These are phyloP conservation scores for Echinometra lucunter DNA, from an alignment of 53 echinoderm and acorn worm species.

Conservation along the genomic window DNA sequence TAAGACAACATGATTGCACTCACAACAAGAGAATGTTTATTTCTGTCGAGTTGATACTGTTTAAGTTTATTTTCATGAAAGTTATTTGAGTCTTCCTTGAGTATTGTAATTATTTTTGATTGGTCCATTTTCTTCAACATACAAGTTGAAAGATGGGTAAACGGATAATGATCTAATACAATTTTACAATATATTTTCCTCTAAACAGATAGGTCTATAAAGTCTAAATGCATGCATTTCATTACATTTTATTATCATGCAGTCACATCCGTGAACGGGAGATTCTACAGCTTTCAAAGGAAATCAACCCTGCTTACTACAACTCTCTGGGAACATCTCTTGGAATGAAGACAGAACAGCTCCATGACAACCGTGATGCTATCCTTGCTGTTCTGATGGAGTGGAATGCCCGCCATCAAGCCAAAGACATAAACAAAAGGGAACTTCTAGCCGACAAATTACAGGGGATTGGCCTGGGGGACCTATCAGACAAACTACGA, in stretches of 20 bases:
- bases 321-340: neutral
- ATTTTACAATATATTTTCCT: too few relatives aligned
- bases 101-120: too few relatives aligned
- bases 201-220: too few relatives aligned
- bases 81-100: too few relatives aligned
- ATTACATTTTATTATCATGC: neutral
- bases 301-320: neutral
- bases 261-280: neutral
- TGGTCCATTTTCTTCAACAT: too few relatives aligned
- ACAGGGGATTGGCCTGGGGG: neutral
- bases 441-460: neutral
- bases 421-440: neutral
- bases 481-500: neutral
- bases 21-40: too few relatives aligned
- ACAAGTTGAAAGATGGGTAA: too few relatives aligned
- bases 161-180: too few relatives aligned
- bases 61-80: too few relatives aligned
- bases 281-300: neutral
- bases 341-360: neutral
- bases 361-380: neutral
- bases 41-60: too few relatives aligned
- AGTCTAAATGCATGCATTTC: too few relatives aligned
- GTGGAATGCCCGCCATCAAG: neutral
- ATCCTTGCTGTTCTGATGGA: neutral
- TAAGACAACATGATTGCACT: too few relatives aligned